Base-by-base conservation (phyloP, 2,888 invertebrate genomes). In the Plutella xylostella region DNA sequence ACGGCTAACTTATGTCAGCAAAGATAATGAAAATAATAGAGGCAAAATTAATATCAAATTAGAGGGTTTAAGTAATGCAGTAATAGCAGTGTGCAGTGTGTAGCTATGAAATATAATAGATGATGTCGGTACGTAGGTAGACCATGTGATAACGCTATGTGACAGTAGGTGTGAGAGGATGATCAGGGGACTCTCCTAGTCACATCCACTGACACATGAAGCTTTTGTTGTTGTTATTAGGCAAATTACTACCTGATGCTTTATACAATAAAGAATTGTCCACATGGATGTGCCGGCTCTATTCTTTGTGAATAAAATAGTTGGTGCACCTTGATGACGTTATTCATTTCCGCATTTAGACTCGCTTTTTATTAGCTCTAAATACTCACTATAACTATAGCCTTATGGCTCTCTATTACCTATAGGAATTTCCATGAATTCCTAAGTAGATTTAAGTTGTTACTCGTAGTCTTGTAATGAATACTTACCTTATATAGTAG, bases 21-120 rank as follows among this genome's bases (percentile, higher is more conserved):
- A 61, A 76, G 64, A 72, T 82, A 79, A 82, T 82, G 76, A 73
- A 72, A 75, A 82, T 82, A 82, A 82, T 82, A 56, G 75, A 63
- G 56, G 72, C 63, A 58, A 77, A 79, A 82, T 70, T 83, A 80
- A 79, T 77, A 74, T 66, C 63, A 74, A 77, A 82, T 82, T 78
- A 82, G 75, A 66, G 63, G 76, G 72, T 72, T 68, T 70, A 69
- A 72, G 71, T 77, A 79, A 79, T 76, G 71, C 69, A 71, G 72
- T 79, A 72, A 77, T 73, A 60, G 63, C 59, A 55, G 56, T 66
- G 69, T 48, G 51, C 34, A 43, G 19, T 33, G 19, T 43, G 34
- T 34, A 49, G 41, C 28, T 28, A 28, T 28, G 28, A n/a, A n/a
- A 2, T n/a, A 28, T 68, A 72, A 73, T 75, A 61, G 66, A 58